These are phyloP conservation scores for Cassiopea xamachana DNA, from an alignment of 30 jellyfish, hydroid and myxozoan species.

Conservation along the genomic window DNA sequence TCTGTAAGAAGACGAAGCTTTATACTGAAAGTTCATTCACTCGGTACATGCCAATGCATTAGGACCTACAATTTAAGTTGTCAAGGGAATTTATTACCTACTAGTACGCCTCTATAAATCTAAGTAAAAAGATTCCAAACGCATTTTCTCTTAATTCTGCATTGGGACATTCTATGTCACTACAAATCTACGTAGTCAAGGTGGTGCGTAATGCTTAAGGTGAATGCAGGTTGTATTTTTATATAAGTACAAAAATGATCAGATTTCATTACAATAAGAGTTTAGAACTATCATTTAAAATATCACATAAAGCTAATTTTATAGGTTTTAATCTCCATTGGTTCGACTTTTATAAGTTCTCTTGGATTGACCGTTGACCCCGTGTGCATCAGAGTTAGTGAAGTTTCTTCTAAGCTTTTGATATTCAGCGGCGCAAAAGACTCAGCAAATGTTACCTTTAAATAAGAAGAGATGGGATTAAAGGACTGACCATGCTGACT, in stretches of 20 bases:
- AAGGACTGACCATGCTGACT: not conserved
- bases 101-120: too few relatives aligned
- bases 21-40: too few relatives aligned
- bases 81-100: too few relatives aligned
- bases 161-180: too few relatives aligned
- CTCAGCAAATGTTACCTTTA: conserved; percentile 77
- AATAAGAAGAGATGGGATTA: not conserved
- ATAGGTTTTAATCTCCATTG: conserved; percentile 93
- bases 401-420: conserved; percentile 68
- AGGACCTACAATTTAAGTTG: too few relatives aligned
- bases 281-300: not conserved
- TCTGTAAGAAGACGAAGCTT: too few relatives aligned
- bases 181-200: too few relatives aligned
- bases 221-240: too few relatives aligned
- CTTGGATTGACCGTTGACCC: conserved; percentile 30
- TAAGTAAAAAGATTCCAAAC: too few relatives aligned
- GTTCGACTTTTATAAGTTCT: conserved; percentile 50
- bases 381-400: conserved; percentile 84
- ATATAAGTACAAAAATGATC: not conserved
- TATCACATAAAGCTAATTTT: conserved; percentile 29
- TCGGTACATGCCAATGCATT: too few relatives aligned
- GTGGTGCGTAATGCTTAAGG: too few relatives aligned
- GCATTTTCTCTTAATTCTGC: too few relatives aligned
- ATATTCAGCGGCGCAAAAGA: conserved; percentile 72
- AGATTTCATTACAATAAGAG: not conserved